Base-by-base conservation (phyloP, 2,113 vertebrate genomes). In the Menidia beryllina region DNA sequence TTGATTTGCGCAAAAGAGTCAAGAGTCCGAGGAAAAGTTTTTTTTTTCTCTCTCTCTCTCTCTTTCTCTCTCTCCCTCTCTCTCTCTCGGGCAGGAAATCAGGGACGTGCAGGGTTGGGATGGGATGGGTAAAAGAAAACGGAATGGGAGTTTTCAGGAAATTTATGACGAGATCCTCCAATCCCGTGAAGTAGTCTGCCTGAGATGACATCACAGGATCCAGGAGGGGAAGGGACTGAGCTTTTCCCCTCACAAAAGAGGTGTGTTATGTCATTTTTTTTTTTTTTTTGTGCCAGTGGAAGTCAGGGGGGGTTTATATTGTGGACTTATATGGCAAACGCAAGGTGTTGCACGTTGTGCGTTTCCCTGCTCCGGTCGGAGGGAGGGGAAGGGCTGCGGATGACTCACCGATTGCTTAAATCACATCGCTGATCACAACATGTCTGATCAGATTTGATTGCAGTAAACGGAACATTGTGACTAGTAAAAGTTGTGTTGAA, bases 121-220 rank as follows among this genome's bases (percentile, higher is more conserved):
- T 81, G 86, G 60, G 54, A 54, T 34, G 68, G 49, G 50, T 23
- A 52, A 63, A 76, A 82, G 78, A 56, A 65, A 79, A 84, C 77
- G 62, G 82, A 82, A 54, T 66, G 86, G 89, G 84, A 88, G 82
- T 81, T 83, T 87, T 86, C 84, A 91, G 86, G 86, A 91, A 90
- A 91, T 88, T 89, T 88, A 88, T 84, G 77, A 73, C 65, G 69
- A 89, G 77, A 83, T 91, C 91, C 68, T 86, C 91, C 91, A 92
- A 93, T 92, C 91, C 77, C 61, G 85, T 75, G 84, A 75, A 86
- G 89, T 83, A 86, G 70, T 62, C 66, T 45, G 80, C 38, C 83
- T 81, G 68, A 25, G 88, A 88, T 93, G 93, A 93, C 90, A 83
- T 93, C 91, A 93, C 80, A 69, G 79, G 75, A 34, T 57, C 70